A percentile compares a stretch with the other conserved stretches of the same genome.
phyloP scores from a whole-genome alignment of 2,888 invertebrate genomes.

The Prostheceraeus crozeri region DNA sequence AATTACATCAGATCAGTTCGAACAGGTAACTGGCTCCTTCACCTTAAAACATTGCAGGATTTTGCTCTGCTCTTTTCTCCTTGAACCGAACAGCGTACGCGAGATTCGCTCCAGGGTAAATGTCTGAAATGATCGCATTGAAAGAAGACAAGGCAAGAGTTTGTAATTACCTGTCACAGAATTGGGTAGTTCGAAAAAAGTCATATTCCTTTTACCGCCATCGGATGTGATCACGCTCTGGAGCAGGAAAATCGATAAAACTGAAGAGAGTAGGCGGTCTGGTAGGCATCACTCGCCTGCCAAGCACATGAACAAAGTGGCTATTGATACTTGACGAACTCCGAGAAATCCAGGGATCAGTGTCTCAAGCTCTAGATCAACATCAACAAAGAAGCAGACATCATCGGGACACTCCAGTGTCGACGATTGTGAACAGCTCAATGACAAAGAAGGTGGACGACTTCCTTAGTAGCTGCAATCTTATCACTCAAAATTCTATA shows the following conservation, averaged over 20 bases:
- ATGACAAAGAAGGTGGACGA: too few relatives aligned
- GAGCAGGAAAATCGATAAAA: slow-evolving; percentile 24
- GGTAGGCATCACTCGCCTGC: slow-evolving; percentile 15
- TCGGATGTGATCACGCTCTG: slow-evolving; percentile 20
- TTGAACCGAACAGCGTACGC: slow-evolving; percentile 17
- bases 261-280: slow-evolving; percentile 19
- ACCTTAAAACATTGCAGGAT: slow-evolving; percentile 10
- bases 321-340: slow-evolving; percentile 23
- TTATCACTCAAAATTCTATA: too few relatives aligned
- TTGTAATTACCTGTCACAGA: neutral
- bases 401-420: too few relatives aligned
- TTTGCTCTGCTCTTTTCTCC: slow-evolving; percentile 18
- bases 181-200: slow-evolving; percentile 16
- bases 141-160: slow-evolving; percentile 17
- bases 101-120: slow-evolving; percentile 21
- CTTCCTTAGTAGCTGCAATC: too few relatives aligned
- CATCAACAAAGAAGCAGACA: too few relatives aligned
- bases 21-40: neutral
- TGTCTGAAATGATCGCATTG: slow-evolving; percentile 2
- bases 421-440: too few relatives aligned
- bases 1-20: slow-evolving; percentile 19
- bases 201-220: neutral
- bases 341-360: too few relatives aligned
- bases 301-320: slow-evolving; percentile 10
- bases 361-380: too few relatives aligned